These are phyloP conservation scores for Neopelma chrysocephalum DNA, from an alignment of 2,797 vertebrate species.

Conservation along the genomic window DNA sequence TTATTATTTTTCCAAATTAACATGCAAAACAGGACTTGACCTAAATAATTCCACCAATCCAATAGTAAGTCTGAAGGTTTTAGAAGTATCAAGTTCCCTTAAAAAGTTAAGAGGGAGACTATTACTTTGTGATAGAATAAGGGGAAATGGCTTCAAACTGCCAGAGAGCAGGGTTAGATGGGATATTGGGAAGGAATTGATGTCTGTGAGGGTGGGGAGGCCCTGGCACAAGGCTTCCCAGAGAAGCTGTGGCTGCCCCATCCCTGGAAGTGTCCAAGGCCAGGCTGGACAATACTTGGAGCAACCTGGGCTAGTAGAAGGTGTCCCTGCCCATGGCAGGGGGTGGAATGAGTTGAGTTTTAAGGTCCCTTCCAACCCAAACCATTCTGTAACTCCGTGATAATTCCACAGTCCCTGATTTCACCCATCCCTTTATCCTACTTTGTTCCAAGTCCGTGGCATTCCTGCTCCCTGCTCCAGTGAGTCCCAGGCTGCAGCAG, in stretches of 20 bases:
- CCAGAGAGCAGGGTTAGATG: no score
- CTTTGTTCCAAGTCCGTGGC: background rate
- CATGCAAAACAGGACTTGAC: background rate
- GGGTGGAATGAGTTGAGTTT: background rate
- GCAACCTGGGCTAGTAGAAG: fast-evolving
- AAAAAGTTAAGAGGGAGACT: background rate
- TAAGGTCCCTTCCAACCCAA: background rate
- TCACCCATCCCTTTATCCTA: background rate
- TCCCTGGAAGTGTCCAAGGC: background rate
- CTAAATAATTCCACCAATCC: background rate
- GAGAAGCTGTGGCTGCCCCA: background rate
- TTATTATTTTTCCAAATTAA: background rate
- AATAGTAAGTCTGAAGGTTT: background rate
- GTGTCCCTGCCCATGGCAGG: background rate
- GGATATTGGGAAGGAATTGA: background rate
- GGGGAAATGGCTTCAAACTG: background rate
- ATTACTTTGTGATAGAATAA: background rate
- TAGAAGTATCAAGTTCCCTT: background rate
- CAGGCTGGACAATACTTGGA: fast-evolving
- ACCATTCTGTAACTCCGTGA: background rate
- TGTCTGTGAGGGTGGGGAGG: background rate
- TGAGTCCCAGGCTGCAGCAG: background rate
- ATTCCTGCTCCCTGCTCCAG: background rate
- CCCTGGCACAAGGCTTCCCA: background rate
- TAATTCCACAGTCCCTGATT: background rate